Evolutionary conservation across 2,113 vertebrate genomes (phyloP), one percentile per base, ranked within the genome.

Genomic region (Nycticorax nycticorax): DNA sequence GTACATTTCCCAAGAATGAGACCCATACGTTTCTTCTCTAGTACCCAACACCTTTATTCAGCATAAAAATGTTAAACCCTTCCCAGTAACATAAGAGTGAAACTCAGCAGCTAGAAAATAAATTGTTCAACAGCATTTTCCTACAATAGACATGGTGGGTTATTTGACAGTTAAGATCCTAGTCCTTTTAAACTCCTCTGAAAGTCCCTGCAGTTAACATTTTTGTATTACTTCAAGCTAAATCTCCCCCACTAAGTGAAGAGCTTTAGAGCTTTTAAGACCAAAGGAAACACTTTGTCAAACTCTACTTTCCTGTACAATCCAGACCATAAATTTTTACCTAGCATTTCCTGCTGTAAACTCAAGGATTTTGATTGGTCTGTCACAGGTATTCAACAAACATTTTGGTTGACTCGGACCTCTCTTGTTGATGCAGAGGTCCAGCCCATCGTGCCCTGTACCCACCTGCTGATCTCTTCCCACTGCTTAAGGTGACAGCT

Each of bases 211-310:
- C 53, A 73, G n/a, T 56, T 83, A 41, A 37, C 19, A 37, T 91
- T 67, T 95, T 92, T 81, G 35, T 89, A 47, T 53, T 53, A 73
- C 59, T 78, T 77, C 77, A 92, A 43, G 15, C 52, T 85, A 79
- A 79, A 55, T 89, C 69, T 69, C n/a, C 33, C n/a, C 41, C 87
- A 79, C 14, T 27, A 91, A 88, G 37, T 47, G 33, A 91, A 91
- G 39, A 93, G 32, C 23, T 91, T 64, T 9, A 3, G 30, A 89
- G 56, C 64, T 93, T 89, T 96, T 79, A 87, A 89, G 73, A 81
- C 53, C 60, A 64, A 91, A 76, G 35, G 80, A 94, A 95, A 78
- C 48, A 82, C 27, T 89, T 68, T 59, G 73, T 82, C 92, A 92
- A 85, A 53, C n/a, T 79, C 57, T 35, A 57, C 69, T 93, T 87